phyloP scores from a whole-genome alignment of 2,888 invertebrate species.

The Ennomos quercinarius region DNA sequence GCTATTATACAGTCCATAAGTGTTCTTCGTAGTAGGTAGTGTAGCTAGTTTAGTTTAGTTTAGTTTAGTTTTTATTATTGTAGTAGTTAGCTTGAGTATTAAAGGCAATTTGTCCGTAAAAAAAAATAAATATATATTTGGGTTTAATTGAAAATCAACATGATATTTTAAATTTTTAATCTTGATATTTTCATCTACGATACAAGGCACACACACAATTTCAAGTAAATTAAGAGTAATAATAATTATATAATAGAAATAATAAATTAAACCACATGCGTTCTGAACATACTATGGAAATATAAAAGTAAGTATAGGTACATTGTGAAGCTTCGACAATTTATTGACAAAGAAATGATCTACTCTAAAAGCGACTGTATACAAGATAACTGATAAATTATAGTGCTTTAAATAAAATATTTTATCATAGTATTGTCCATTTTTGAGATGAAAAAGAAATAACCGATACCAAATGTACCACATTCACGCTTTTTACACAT shows the following conservation, averaged over 20 bases:
- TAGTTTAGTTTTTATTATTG: too few species aligned
- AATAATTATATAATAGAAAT: conserved; percentile 77
- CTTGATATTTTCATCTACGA: conserved; percentile 87
- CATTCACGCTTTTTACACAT: conserved; percentile 78
- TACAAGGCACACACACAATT: conserved; percentile 90
- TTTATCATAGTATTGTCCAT: conserved; percentile 56
- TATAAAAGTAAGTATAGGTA: conserved; percentile 61
- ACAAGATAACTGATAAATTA: conserved; percentile 33
- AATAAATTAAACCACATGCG: conserved; percentile 80
- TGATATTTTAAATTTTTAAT: conserved; percentile 86
- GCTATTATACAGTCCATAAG: too few species aligned
- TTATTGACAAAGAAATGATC: conserved; percentile 65
- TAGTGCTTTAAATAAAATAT: conserved; percentile 32
- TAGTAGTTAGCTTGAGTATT: too few species aligned
- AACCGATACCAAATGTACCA: conserved; percentile 72
- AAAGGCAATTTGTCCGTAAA: too few species aligned
- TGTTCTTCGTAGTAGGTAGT: too few species aligned
- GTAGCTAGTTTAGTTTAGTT: too few species aligned
- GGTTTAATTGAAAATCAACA: conserved; percentile 59
- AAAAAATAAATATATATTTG: too few species aligned
- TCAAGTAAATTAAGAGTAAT: conserved; percentile 81
- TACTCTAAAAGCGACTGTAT: conserved; percentile 51
- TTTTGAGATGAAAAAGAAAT: conserved; percentile 61
- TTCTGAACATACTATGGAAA: conserved; percentile 68
- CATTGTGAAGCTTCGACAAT: conserved; percentile 63